Percentiles rank a stretch among this genome's conserved stretches.
Conservation (phyloP, 2,797 vertebrate genomes). For the Pseudotriccus pelzelni region DNA sequence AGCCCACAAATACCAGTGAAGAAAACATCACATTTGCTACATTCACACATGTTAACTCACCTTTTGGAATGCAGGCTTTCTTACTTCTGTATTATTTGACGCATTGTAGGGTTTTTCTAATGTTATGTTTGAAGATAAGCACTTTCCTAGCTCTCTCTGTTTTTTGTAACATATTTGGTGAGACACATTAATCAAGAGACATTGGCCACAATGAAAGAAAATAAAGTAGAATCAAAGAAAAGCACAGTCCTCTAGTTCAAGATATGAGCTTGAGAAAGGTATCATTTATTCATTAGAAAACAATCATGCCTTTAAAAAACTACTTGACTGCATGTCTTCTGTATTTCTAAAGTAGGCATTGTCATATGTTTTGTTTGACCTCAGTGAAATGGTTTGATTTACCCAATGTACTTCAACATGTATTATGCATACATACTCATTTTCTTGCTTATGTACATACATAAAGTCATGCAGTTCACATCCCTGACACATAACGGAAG, state of each 20-base stretch:
- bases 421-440: no score
- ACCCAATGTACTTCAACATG: neutral
- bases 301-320: neutral
- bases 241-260: neutral
- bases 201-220: neutral
- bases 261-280: neutral
- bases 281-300: neutral
- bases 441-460: neutral
- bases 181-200: neutral
- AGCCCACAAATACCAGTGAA: neutral
- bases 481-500: neutral
- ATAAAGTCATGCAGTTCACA: neutral
- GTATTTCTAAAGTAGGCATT: neutral
- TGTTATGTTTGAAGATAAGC: neutral
- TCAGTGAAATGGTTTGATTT: neutral
- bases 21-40: neutral
- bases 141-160: neutral
- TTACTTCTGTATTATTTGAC: neutral
- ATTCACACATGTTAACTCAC: neutral
- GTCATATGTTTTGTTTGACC: neutral
- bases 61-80: neutral
- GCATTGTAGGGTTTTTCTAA: neutral
- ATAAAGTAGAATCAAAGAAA: neutral
- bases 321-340: neutral
- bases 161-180: neutral